Evolutionary conservation across 2,888 invertebrate genomes (phyloP), one percentile per base, ranked within the genome.

Genomic region (Linyphia triangularis): DNA sequence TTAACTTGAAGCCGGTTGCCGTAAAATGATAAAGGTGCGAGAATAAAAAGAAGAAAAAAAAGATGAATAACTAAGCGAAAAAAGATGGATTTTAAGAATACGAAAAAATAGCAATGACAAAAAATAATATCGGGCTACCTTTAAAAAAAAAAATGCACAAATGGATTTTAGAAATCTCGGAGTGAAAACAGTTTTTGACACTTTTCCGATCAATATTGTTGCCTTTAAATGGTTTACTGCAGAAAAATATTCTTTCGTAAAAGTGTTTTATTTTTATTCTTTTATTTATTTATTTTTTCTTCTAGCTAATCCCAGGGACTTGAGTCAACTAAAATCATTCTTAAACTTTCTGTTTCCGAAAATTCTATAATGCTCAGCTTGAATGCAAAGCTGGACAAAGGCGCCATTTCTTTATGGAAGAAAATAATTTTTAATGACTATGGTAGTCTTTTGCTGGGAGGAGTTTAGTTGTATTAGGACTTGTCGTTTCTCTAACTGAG

Each of bases 151-250:
- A 67, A 63, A 67, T 13, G 16, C 51, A 65, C 51, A 84, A 84
- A 84, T 75, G 84, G 65, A 84, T 84, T 84, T 84, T 75, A 13
- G n/a, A 51, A 84, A 84, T 84, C 84, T 84, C 28, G 57, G 75
- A 84, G 84, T 51, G 75, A 84, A 84, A 75, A 75, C 63, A 7
- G 26, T 37, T 57, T 40, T n/a, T 67, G 84, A 75, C 67, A 75
- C 65, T 65, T 75, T 67, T 24, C n/a, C 57, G 84, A 84, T 75
- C 84, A 65, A 75, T 84, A 70, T 72, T 82, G 73, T 22, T 63
- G 28, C 61, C 33, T 65, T 67, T 63, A 84, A 84, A 75, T 33
- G 75, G 51, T 84, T 67, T 67, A 75, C 13, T n/a, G 16, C 4
- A 19, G 28, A 30, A 65, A 83, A 67, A 75, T 51, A 84, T 67